Evolutionary conservation across 2,888 invertebrate genomes (phyloP), one percentile per base, ranked within the genome.

Genomic region (Beris chalybata): DNA sequence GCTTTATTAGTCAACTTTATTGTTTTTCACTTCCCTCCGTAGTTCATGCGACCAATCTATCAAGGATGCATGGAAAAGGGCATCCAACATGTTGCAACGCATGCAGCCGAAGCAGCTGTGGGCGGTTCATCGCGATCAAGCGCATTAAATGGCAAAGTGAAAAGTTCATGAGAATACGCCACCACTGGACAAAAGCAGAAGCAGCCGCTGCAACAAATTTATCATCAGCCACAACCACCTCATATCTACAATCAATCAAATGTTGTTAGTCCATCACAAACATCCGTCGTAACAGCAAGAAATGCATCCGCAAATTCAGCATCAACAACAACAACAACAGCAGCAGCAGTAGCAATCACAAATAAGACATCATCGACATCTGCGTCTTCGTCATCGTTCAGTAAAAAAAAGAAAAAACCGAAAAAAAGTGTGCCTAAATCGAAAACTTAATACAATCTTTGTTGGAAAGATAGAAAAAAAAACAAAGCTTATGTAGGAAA

Each of bases 1-100:
- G 22, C 1, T 1, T 22, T 22, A 22, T 22, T 22, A 22, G 22
- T 22, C 22, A 22, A 44, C 55, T 43, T 69, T 71, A 67, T 70
- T 67, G 73, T 72, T 72, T 74, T 79, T 22, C 22, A 2, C 22
- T 22, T 22, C 22, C 22, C n/a, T n/a, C n/a, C 82, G 4, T 82
- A 93, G 93, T 82, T 90, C 73, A 88, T 93, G 89, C 91, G 91
- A 81, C 92, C 92, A 71, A 81, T 89, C 71, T 92, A 92, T 81
- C 90, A 92, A 78, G 83, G 87, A 70, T 90, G 90, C 77, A 85
- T 92, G 77, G 91, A 92, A 82, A 90, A 89, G 79, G 89, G 92
- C 76, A 88, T 93, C 79, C 88, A 92, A 78, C 90, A 89, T 80
- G 92, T 91, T 74, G 91, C 92, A 72, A 87, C 85, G 59, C 89